Percentiles rank a stretch among this genome's conserved stretches.
Evolutionary conservation across 2,113 vertebrate species (phyloP).

Genomic region (Hypanus sabinus): DNA sequence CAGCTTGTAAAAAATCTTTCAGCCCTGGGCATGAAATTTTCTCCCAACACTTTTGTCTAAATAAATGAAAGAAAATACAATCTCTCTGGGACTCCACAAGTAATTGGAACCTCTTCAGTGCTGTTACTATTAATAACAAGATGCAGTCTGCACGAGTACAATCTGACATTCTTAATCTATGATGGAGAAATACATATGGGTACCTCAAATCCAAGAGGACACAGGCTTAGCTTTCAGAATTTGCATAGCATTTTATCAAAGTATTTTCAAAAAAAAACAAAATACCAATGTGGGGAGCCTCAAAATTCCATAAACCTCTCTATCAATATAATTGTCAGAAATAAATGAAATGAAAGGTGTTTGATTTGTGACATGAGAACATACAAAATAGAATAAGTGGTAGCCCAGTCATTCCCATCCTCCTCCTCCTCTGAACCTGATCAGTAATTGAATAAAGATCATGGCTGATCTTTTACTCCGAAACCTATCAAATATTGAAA

Average conservation of each 20-base stretch:
- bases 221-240: background rate
- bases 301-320: background rate
- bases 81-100: background rate
- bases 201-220: background rate
- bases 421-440: too few species aligned
- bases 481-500: too few species aligned
- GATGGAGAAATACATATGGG: too few species aligned
- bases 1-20: too few species aligned
- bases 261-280: background rate
- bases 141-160: background rate
- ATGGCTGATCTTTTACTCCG: too few species aligned
- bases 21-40: background rate
- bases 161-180: background rate
- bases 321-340: background rate
- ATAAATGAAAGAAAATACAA: background rate
- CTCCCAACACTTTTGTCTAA: background rate
- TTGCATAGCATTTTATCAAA: background rate
- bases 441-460: too few species aligned
- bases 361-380: too few species aligned
- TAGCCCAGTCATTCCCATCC: too few species aligned
- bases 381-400: too few species aligned
- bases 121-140: background rate
- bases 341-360: background rate
- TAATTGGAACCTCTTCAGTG: too few species aligned
- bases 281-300: background rate